Base-by-base conservation (phyloP, 2,113 vertebrate genomes). In the Columbina picui region DNA sequence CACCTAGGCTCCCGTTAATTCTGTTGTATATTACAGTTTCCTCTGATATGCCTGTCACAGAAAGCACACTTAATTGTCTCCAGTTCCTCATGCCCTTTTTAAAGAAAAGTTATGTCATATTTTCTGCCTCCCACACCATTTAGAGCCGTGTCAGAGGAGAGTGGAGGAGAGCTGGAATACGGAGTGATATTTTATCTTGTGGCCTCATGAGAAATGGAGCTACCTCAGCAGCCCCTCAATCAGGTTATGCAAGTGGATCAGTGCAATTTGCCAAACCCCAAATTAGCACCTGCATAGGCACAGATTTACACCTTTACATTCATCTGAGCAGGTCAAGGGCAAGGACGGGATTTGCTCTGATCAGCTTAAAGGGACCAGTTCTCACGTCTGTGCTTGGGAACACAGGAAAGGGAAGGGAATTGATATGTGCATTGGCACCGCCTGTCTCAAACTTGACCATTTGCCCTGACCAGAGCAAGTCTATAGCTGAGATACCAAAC, bases 211-310 rank as follows among this genome's bases (percentile, higher is more conserved):
- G 84, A 67, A 85, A 89, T 16, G 61, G 65, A 82, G 71, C 82
- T 86, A 63, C 60, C 71, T 92, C 82, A 90, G 86, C 89, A 89
- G 71, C 45, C 71, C 85, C 56, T 94, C 85, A 52, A 60, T 79
- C 92, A 94, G 85, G 39, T 43, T 70, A 39, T 60, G 70, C 45
- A 50, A 78, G 59, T 49, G 84, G 81, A 71, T 41, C 36, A 7
- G 27, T 45, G 74, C 26, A 26, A 65, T 69, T 70, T 74, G 55
- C 71, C 60, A 91, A 83, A n/a, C 60, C 65, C 65, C 50, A 59
- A 3, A 36, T 85, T 88, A 45, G 59, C 79, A 73, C 41, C 70
- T 47, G 65, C 79, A 14, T 4, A 53, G 73, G 15, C 41, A 27
- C 63, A 80, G 63, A 87, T 64, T 87, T 84, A 70, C 81, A 90